Evolutionary conservation across 2,888 invertebrate species (phyloP), one percentile per base, ranked within the genome.

Genomic region (Eurois occulta): DNA sequence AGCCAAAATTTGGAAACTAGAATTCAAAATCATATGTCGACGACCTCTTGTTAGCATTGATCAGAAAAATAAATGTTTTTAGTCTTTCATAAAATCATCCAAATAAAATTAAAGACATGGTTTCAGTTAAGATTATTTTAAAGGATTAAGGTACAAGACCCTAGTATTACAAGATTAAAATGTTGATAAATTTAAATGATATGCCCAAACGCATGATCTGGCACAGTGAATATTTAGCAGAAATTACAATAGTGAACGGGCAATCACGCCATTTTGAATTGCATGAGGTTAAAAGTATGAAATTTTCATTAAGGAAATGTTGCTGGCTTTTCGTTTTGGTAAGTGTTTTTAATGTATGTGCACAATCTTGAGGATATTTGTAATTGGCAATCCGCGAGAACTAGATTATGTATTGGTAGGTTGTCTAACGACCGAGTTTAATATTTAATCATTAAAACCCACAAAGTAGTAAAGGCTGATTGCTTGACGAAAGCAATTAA

Each of bases 121-220:
- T 16, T 41, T 41, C 24, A 11, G n/a, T 13, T 28, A 13, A n/a
- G 13, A 13, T 55, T 13, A 43, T 43, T 32, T 32, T 24, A 32
- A 43, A n/a, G 2, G 32, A 3, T 66, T 7, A 43, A 62, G 70
- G 8, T 48, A 70, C 83, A 73, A 55, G 4, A 60, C 84, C 84
- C 83, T 86, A 85, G 58, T 65, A 78, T 35, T 62, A 52, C 62
- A 43, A 24, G 10, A 64, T 75, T 58, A 55, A 74, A 68, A 84
- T 77, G 71, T 71, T 83, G 83, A 89, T 85, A 72, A 82, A 89
- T 89, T 86, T 81, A 87, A 76, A 76, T 87, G 71, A 80, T 83
- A 86, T 88, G 89, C 81, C 75, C 84, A 84, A 88, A 82, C 77
- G 69, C 78, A 80, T 81, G 81, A 77, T 77, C 67, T 84, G 83